phyloP scores from a whole-genome alignment of 2,888 invertebrate species.

The Desoria tigrina region DNA sequence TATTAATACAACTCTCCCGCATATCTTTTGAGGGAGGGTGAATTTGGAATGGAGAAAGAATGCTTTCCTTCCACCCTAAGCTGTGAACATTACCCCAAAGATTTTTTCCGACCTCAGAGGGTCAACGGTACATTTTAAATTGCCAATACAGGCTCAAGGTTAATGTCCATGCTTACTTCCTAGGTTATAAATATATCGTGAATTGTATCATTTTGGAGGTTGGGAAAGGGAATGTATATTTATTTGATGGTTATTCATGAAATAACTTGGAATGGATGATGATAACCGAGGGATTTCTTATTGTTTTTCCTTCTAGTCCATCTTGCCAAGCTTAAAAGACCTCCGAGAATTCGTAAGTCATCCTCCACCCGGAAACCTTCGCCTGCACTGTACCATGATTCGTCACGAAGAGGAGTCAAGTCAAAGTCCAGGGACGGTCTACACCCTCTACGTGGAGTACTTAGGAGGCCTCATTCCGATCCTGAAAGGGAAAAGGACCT shows the following conservation, averaged over 20 bases:
- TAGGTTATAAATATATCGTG: too few species aligned
- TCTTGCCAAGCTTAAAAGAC: slow-evolving; percentile 85
- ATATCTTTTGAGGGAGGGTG: too few species aligned
- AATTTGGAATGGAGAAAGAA: too few species aligned
- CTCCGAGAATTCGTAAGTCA: slow-evolving; percentile 90
- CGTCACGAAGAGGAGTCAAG: slow-evolving; percentile 80
- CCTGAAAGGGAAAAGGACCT: slow-evolving; percentile 88
- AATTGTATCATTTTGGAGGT: too few species aligned
- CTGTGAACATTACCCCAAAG: not conserved
- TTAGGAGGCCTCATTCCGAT: slow-evolving; percentile 94
- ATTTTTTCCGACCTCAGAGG: not conserved
- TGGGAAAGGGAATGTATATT: too few species aligned
- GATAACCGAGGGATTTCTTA: not conserved
- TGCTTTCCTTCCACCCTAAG: too few species aligned
- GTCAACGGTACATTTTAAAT: too few species aligned
- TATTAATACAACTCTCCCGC: too few species aligned
- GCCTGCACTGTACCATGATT: slow-evolving; percentile 97
- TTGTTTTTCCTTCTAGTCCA: slow-evolving; percentile 68
- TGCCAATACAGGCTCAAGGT: too few species aligned
- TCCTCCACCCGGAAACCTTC: slow-evolving; percentile 78
- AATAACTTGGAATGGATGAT: too few species aligned
- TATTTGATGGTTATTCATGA: too few species aligned
- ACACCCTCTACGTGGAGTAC: slow-evolving; percentile 85
- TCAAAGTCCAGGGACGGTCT: slow-evolving; percentile 68
- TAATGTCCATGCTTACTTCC: too few species aligned